phyloP scores from a whole-genome alignment of 2,113 vertebrate genomes.

The Gadus chalcogrammus region DNA sequence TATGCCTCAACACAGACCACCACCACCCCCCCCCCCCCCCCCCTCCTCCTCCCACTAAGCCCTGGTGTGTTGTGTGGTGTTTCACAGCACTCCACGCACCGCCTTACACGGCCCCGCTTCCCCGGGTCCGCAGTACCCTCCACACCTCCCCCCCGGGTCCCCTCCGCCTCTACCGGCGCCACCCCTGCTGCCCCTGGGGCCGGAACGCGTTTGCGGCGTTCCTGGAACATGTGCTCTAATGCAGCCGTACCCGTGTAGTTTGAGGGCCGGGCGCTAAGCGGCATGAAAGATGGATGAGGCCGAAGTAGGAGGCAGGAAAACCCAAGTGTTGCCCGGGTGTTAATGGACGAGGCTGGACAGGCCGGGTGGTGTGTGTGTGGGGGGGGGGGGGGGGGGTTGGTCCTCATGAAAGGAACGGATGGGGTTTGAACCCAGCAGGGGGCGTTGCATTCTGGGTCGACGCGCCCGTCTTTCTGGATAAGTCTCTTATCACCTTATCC shows the following conservation, averaged over 20 bases:
- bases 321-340: slow-evolving; percentile 35
- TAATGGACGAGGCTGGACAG: slow-evolving; percentile 54
- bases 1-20: slow-evolving; percentile 57
- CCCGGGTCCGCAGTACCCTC: slow-evolving; percentile 17
- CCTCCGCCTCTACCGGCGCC: not conserved
- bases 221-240: slow-evolving; percentile 14
- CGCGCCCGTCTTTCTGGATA: slow-evolving; percentile 23
- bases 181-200: not conserved
- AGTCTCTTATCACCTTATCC: not conserved
- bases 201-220: not conserved
- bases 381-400: slow-evolving; percentile 30
- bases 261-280: slow-evolving; percentile 51
- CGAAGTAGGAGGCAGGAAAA: slow-evolving; percentile 27
- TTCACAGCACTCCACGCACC: no score
- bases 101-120: no score
- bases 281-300: slow-evolving; percentile 64
- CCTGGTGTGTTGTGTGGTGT: no score
- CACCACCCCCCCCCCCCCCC: not conserved
- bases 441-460: not conserved
- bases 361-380: slow-evolving; percentile 21
- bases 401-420: slow-evolving; percentile 1
- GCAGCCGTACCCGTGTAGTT: slow-evolving; percentile 33
- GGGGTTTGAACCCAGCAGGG: not conserved
- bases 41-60: not conserved
- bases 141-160: not conserved